Base-by-base conservation (phyloP, 2,113 vertebrate genomes). In the Elanus axillaris region DNA sequence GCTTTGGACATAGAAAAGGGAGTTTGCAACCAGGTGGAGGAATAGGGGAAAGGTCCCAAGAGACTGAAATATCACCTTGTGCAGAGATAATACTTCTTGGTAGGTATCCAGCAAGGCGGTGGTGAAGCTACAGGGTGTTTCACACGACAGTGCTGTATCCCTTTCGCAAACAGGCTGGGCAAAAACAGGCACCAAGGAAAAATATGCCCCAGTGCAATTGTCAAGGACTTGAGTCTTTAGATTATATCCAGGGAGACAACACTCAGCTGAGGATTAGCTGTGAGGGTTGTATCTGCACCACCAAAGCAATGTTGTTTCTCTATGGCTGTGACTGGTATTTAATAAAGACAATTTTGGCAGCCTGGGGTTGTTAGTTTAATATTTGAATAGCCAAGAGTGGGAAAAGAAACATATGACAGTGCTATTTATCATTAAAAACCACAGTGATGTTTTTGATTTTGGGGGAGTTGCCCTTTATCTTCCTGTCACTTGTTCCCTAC, bases 191-290 rank as follows among this genome's bases (percentile, higher is more conserved):
- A 56, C 29, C 38, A 62, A 68, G 64, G 40, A 58, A 75, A 84
- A 71, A 59, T 0, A 0, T 42, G 20, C 25, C 42, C 21, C 19
- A 23, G 13, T 50, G 60, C 48, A 77, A 18, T 27, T 1, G 6
- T 34, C 53, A 73, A 84, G 38, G 16, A 40, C 21, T 77, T 0
- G 1, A 60, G 11, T 32, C 40, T 73, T 69, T 9, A 45, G 7
- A 73, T 62, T 55, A 69, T 83, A 69, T 29, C 21, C 31, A 34
- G 45, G 16, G 40, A 48, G 71, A 55, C 23, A 66, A 4, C 16
- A 7, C 11, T 56, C 3, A 5, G 26, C 12, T 77, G 60, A 94
- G 23, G 14, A 63, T 74, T 67, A 78, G 73, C 64, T 34, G 20
- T 6, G 29, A 66, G 21, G 15, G 7, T 27, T 77, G 23, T 50